Conservation (phyloP, 1,140 invertebrate species). For the Xylocopa sonorina region DNA sequence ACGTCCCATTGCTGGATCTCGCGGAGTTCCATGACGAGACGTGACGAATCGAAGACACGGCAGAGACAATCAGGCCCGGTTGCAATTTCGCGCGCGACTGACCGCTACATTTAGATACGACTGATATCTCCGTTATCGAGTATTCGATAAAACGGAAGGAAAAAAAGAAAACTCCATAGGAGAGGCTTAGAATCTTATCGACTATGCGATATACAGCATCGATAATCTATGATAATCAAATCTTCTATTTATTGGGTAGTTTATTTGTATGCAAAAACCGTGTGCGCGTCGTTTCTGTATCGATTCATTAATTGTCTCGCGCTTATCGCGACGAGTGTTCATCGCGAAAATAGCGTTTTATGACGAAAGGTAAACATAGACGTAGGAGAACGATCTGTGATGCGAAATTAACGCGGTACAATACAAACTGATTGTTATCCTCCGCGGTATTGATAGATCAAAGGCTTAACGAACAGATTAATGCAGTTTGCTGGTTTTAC, state of each 20-base stretch:
- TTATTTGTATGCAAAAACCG: background rate
- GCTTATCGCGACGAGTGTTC: too few species aligned
- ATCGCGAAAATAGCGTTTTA: too few species aligned
- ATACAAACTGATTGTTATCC: background rate
- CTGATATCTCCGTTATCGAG: slow-evolving; percentile 61
- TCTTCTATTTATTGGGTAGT: background rate
- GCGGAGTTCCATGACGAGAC: slow-evolving; percentile 63
- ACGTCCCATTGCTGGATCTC: slow-evolving; percentile 61
- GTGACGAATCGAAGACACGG: background rate
- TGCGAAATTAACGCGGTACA: background rate
- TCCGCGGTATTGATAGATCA: background rate
- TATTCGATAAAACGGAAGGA: slow-evolving; percentile 32
- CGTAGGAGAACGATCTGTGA: background rate
- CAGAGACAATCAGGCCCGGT: background rate
- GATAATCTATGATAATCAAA: background rate
- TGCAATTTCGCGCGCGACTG: slow-evolving; percentile 29
- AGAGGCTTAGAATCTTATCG: slow-evolving; percentile 32
- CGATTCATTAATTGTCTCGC: too few species aligned
- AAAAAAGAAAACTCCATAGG: slow-evolving; percentile 31
- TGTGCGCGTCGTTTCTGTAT: too few species aligned
- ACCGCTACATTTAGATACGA: background rate
- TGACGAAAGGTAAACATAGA: too few species aligned
- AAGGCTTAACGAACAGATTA: background rate
- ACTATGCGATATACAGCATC: background rate
- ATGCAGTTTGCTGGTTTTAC: background rate